Percentiles rank a stretch among this genome's conserved stretches.
phyloP scores from a whole-genome alignment of 2,888 invertebrate species.

The Dasypogon diadema region DNA sequence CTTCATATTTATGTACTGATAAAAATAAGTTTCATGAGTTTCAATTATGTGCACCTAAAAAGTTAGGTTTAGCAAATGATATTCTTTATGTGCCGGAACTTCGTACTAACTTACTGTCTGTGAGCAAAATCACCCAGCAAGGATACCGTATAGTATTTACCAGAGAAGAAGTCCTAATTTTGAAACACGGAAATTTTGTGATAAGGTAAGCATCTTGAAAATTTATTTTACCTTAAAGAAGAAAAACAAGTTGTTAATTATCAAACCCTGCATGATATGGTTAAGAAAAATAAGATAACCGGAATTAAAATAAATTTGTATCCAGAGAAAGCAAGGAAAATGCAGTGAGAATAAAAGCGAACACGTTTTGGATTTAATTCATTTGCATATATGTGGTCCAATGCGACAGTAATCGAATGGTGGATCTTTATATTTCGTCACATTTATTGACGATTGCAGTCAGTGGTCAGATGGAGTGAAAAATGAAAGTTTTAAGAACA shows the following conservation, averaged over 20 bases:
- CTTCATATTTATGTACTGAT: no score
- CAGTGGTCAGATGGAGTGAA: not conserved
- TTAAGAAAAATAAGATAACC: no score
- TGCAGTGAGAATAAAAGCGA: not conserved
- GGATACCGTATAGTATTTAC: no score
- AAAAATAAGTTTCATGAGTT: no score
- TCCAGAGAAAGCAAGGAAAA: not conserved
- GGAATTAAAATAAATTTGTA: not conserved
- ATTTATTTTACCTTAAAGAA: no score
- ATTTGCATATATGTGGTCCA: not conserved
- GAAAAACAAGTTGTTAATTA: not conserved
- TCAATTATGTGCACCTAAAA: no score
- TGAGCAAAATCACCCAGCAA: not conserved
- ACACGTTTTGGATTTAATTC: not conserved
- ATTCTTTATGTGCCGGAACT: not conserved
- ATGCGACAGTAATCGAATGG: not conserved
- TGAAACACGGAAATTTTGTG: no score
- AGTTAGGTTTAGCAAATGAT: no score
- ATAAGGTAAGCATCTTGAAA: no score
- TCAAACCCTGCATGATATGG: not conserved
- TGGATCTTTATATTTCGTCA: not conserved
- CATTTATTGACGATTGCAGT: not conserved
- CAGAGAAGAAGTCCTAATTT: no score
- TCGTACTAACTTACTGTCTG: not conserved
- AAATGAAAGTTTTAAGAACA: not conserved